A percentile compares a stretch with the other conserved stretches of the same genome.
These are phyloP conservation scores for Dynastes hyllus DNA, from an alignment of 2,888 invertebrate genomes.

Conservation along the genomic window DNA sequence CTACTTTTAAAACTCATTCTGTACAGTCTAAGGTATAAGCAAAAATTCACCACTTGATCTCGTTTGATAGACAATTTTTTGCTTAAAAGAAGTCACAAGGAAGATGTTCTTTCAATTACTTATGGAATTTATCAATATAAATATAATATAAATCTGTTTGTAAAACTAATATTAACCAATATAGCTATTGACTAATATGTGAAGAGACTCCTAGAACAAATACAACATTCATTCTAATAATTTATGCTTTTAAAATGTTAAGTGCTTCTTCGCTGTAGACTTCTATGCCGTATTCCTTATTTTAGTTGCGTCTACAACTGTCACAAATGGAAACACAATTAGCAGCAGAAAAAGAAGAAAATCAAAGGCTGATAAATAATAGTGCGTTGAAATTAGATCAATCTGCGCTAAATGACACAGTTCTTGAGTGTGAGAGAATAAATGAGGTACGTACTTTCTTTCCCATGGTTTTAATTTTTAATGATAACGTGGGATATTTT, in stretches of 20 bases:
- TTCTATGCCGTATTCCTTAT: neutral
- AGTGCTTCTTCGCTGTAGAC: neutral
- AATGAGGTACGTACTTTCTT: conserved; percentile 56
- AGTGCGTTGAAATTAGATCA: conserved; percentile 53
- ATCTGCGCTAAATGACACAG: conserved; percentile 54
- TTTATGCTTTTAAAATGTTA: too few species aligned
- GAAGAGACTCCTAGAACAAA: neutral
- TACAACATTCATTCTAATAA: neutral
- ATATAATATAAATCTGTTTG: too few species aligned
- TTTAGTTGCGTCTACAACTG: conserved; percentile 61
- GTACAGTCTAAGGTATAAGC: too few species aligned
- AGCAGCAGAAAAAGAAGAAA: conserved; percentile 60
- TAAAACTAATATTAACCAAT: too few species aligned
- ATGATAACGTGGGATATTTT: conserved; percentile 36
- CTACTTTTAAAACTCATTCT: too few species aligned
- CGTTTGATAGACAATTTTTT: too few species aligned
- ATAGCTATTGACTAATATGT: conserved; percentile 11
- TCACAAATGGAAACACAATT: conserved; percentile 61
- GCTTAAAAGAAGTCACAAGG: too few species aligned
- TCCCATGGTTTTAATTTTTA: neutral
- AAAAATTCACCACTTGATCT: too few species aligned
- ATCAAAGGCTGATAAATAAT: conserved; percentile 56
- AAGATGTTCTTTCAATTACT: too few species aligned
- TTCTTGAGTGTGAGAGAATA: conserved; percentile 60
- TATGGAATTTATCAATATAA: too few species aligned